Conservation (phyloP, 2,888 invertebrate species). For the Ormyrus rosae region DNA sequence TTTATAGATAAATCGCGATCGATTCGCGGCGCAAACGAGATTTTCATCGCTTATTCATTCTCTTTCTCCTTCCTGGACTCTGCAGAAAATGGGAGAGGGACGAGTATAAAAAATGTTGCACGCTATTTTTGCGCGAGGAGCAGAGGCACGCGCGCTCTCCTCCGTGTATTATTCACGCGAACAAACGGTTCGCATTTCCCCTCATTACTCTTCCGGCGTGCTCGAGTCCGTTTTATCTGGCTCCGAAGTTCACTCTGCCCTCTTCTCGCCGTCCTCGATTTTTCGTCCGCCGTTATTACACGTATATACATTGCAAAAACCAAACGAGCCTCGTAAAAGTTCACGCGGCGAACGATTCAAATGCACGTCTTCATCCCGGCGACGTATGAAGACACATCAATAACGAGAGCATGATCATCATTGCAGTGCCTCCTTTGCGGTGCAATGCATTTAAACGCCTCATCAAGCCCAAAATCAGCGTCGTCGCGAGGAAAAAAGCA, state of each 20-base stretch:
- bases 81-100: not conserved
- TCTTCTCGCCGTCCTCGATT: too few relatives aligned
- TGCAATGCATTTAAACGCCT: not conserved
- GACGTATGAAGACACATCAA: too few relatives aligned
- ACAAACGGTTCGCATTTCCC: slow-evolving; percentile 25
- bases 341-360: too few relatives aligned
- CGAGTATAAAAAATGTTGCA: slow-evolving; percentile 25
- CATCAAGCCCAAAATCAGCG: not conserved
- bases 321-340: too few relatives aligned
- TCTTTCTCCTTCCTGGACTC: not conserved
- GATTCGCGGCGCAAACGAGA: slow-evolving; percentile 39
- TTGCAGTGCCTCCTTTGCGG: not conserved
- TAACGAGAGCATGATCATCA: too few relatives aligned
- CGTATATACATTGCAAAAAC: too few relatives aligned
- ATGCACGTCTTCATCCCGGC: too few relatives aligned
- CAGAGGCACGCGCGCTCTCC: not conserved
- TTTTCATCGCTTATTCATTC: slow-evolving; percentile 41
- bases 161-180: slow-evolving; percentile 34
- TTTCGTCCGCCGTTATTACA: too few relatives aligned
- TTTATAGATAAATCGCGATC: slow-evolving; percentile 16
- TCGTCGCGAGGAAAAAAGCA: not conserved
- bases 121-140: not conserved
- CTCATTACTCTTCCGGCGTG: slow-evolving; percentile 39
- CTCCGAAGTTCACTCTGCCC: too few relatives aligned
- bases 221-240: slow-evolving; percentile 12